Conservation (phyloP, 2,888 invertebrate genomes). For the Vesta saturnalis region DNA sequence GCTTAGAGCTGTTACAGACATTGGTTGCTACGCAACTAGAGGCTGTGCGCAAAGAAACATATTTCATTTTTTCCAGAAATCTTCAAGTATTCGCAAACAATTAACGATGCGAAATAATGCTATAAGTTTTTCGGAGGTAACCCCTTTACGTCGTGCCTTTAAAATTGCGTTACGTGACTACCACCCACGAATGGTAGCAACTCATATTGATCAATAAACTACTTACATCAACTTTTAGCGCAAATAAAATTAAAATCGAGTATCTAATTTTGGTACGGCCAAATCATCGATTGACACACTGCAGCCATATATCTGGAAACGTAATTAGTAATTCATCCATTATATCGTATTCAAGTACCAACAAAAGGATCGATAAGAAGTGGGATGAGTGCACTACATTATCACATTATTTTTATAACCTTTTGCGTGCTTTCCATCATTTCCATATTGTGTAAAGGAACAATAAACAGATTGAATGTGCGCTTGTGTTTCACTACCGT, state of each 20-base stretch:
- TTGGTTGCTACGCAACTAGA: slow-evolving; percentile 53
- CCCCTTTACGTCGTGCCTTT: neutral
- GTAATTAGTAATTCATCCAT: neutral
- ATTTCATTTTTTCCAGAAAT: neutral
- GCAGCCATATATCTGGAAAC: neutral
- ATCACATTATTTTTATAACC: slow-evolving; percentile 16
- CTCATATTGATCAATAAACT: neutral
- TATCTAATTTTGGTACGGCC: neutral
- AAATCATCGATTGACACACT: neutral
- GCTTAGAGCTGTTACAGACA: slow-evolving; percentile 45
- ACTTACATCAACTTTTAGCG: neutral
- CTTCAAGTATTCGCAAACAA: neutral
- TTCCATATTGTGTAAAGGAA: slow-evolving; percentile 4
- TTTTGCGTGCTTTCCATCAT: slow-evolving; percentile 19
- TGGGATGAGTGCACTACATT: slow-evolving; percentile 19
- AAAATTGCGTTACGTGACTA: slow-evolving; percentile 8
- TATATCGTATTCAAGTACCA: neutral
- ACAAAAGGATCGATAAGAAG: slow-evolving; percentile 23
- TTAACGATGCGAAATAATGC: neutral
- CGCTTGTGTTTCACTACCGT: neutral
- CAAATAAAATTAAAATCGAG: neutral
- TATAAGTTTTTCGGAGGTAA: no score
- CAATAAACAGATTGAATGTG: slow-evolving; percentile 3
- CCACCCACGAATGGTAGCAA: neutral
- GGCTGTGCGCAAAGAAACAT: slow-evolving; percentile 48